phyloP scores from a whole-genome alignment of 1,140 invertebrate genomes.

The Drosophila ficusphila region DNA sequence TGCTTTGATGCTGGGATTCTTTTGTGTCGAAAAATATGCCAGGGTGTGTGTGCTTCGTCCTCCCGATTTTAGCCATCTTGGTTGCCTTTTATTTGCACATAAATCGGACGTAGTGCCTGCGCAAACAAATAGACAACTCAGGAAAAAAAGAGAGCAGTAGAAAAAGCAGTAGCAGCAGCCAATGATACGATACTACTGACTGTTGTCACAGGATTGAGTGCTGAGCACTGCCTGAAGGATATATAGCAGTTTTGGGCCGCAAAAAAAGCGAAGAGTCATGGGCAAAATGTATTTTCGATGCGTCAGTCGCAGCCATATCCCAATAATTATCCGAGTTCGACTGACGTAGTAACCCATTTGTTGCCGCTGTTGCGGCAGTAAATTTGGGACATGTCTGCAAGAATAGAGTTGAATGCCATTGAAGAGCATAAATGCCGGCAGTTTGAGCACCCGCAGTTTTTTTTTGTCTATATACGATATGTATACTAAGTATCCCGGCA shows the following conservation, averaged over 20 bases:
- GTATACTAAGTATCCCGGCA: conserved; percentile 9
- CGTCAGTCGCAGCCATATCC: conserved; percentile 62
- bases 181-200: conserved; percentile 39
- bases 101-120: conserved; percentile 47
- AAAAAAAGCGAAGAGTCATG: conserved; percentile 14
- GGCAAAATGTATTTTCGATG: conserved; percentile 51
- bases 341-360: background rate
- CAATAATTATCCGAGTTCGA: conserved; percentile 56
- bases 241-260: background rate
- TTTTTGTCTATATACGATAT: conserved; percentile 5
- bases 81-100: conserved; percentile 37
- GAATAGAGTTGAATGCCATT: conserved; percentile 9
- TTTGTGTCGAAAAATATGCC: conserved; percentile 5
- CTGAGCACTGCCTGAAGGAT: conserved; percentile 33
- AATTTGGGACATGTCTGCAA: conserved; percentile 34
- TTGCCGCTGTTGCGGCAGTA: conserved; percentile 17
- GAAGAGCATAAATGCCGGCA: conserved; percentile 1
- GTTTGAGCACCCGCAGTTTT: conserved; percentile 17
- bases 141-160: conserved; percentile 6
- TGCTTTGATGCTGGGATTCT: background rate
- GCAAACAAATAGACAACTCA: conserved; percentile 56
- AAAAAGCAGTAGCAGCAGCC: conserved; percentile 12
- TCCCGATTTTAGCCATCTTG: background rate
- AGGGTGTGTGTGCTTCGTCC: conserved; percentile 10
- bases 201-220: conserved; percentile 27